Evolutionary conservation across 2,113 vertebrate genomes (phyloP).

Genomic region (Microcebus lehilahytsara): DNA sequence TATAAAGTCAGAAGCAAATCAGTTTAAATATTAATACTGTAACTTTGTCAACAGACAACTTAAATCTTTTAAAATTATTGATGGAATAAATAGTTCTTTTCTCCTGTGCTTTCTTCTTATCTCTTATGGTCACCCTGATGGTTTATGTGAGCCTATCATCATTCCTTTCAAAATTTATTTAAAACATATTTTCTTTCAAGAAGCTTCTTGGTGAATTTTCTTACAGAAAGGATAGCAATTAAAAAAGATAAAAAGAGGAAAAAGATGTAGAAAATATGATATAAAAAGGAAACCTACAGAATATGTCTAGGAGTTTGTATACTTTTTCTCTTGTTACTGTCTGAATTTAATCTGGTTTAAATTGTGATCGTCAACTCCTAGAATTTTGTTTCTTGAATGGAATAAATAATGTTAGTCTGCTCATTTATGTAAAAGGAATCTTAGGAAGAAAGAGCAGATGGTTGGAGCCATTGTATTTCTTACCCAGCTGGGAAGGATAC

Average conservation of each 20-base stretch:
- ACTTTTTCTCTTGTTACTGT: not conserved
- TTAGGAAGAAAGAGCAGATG: slow-evolving; percentile 61
- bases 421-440: slow-evolving; percentile 51
- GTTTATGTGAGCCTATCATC: not conserved
- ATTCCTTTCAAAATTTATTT: slow-evolving; percentile 15
- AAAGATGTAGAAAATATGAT: not conserved
- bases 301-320: not conserved
- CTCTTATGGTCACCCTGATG: not conserved
- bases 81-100: slow-evolving; percentile 6
- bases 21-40: not conserved
- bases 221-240: not conserved
- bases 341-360: slow-evolving; percentile 60
- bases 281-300: slow-evolving; percentile 10
- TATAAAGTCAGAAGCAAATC: slow-evolving; percentile 40
- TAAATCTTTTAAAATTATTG: slow-evolving; percentile 32
- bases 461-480: slow-evolving; percentile 56
- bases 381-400: slow-evolving; percentile 56
- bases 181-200: not conserved
- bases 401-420: slow-evolving; percentile 46
- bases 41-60: slow-evolving; percentile 24
- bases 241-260: not conserved
- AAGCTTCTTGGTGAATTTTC: slow-evolving; percentile 41
- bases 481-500: slow-evolving; percentile 64
- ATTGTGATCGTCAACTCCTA: slow-evolving; percentile 18
- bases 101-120: not conserved